Evolutionary conservation across 2,888 invertebrate genomes (phyloP), one percentile per base, ranked within the genome.

Genomic region (Xanthorhoe designata): DNA sequence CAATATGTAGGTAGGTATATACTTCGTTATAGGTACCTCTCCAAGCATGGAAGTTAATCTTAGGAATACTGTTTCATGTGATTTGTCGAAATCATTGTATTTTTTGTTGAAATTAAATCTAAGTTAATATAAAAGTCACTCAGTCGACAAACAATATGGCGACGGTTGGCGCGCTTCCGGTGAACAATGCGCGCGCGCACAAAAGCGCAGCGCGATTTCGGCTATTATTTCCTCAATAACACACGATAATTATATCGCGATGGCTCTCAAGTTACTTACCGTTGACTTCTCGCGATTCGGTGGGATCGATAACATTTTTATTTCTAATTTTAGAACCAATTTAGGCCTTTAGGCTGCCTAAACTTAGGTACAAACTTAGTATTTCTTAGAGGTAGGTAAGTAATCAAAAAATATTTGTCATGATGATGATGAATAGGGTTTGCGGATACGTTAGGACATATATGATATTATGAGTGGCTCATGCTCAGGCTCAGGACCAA

Each of bases 171-270:
- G 78, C 79, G 70, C 77, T 80, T 76, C 80, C 67, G 68, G 67
- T 61, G 70, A 69, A 83, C 83, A 83, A 84, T 83, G 82, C 81
- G 80, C 81, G 72, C 69, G 83, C 79, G 81, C 74, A 90, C 87
- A 92, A 92, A 90, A 91, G 90, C 91, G 87, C 91, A 92, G 91
- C 76, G 89, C 89, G 86, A 87, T 83, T 74, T 68, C 70, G 60
- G 66, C 86, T 86, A 69, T 69, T 70, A 70, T 88, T 84, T 70
- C 75, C 71, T 72, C 77, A 84, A 85, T 84, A 80, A 78, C 77
- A 75, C 71, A 72, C 82, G 70, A 75, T 83, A 82, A 86, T 86
- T 85, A 84, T 76, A 80, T 81, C 78, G 81, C 76, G 68, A 64
- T 74, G 72, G 69, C 69, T 54, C 79, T 91, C 90, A 73, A 71